Base-by-base conservation (phyloP, 2,797 vertebrate species). In the Gymnothorax javanicus region DNA sequence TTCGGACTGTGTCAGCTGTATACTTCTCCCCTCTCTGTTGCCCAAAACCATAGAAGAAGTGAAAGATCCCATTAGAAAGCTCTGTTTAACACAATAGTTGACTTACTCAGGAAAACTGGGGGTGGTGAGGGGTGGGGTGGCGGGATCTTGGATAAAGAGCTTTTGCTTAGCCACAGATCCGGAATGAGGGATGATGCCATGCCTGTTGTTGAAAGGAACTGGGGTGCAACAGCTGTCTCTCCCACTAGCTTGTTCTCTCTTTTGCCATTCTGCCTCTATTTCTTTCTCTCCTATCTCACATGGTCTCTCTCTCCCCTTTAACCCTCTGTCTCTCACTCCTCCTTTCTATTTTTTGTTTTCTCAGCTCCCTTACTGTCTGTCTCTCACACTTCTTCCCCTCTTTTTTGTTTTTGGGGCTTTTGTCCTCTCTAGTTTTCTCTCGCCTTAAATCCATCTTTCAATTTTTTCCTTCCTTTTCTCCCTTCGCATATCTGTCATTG, bases 91-190 rank as follows among this genome's bases (percentile, higher is more conserved):
- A 92, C 91, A 92, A 92, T 93, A 95, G 93, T 91, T 84, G 93
- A 93, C 90, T 93, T 94, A 95, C 94, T 94, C 94, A 93, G 95
- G 94, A 93, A 91, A 94, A 84, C 43, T 25, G 15, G 27, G 84
- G 64, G 83, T 25, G 62, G 56, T 27, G 13, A n/a, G 23, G 82
- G 7, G 77, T 23, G 69, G 62, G 54, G 67, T 50, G 50, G 83
- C 33, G 84, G 77, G 69, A 43, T 33, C 69, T 57, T 75, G 84
- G 83, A 88, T 82, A 62, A 83, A 85, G 91, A 90, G 89, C 50
- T 60, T 77, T 77, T 79, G 77, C 79, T 82, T 83, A 81, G 50
- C 81, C 60, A 83, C 79, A 87, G 52, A 81, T 33, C 86, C 62
- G 56, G 82, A 75, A 25, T 82, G 64, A 82, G 62, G 75, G 64